Conservation (phyloP, 2,797 vertebrate genomes). For the Chelon labrosus region DNA sequence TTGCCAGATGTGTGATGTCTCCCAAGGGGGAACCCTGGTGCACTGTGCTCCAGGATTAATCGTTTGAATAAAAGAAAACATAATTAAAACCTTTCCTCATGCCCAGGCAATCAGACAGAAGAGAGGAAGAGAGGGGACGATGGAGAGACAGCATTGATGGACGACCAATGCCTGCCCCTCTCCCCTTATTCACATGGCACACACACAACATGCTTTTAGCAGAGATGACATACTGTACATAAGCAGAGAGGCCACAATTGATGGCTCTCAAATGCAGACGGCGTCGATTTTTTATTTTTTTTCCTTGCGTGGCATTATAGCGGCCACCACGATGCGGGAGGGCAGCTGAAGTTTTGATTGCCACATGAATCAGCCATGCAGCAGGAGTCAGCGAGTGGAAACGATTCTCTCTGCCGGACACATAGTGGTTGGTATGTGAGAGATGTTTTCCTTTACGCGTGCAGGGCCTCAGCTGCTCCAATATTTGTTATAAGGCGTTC, state of each 20-base stretch:
- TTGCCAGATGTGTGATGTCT: constrained; percentile 74
- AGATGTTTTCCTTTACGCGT: constrained; percentile 1
- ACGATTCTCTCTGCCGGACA: constrained; percentile 30
- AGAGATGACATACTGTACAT: constrained; percentile 56
- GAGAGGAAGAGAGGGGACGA: constrained; percentile 19
- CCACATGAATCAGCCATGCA: constrained; percentile 70
- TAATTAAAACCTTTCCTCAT: constrained; percentile 78
- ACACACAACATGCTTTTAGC: constrained; percentile 43
- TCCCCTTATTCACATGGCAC: constrained; percentile 6
- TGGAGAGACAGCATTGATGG: constrained; percentile 49
- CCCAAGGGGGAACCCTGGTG: constrained; percentile 67
- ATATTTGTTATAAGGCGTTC: neutral
- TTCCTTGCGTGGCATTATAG: constrained; percentile 11
- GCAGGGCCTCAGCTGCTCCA: constrained; percentile 4
- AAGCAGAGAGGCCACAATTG: constrained; percentile 54
- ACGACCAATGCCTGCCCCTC: constrained; percentile 37
- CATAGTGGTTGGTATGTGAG: neutral
- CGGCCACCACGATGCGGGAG: constrained; percentile 13
- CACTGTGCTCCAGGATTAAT: constrained; percentile 76
- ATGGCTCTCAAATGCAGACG: constrained; percentile 64
- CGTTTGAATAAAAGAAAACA: constrained; percentile 76
- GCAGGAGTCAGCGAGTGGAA: constrained; percentile 37
- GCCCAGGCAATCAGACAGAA: constrained; percentile 66
- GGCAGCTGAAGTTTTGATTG: constrained; percentile 60
- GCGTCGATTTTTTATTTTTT: constrained; percentile 36